phyloP scores from a whole-genome alignment of 2,113 vertebrate genomes.

The Emydura subglobosa region DNA sequence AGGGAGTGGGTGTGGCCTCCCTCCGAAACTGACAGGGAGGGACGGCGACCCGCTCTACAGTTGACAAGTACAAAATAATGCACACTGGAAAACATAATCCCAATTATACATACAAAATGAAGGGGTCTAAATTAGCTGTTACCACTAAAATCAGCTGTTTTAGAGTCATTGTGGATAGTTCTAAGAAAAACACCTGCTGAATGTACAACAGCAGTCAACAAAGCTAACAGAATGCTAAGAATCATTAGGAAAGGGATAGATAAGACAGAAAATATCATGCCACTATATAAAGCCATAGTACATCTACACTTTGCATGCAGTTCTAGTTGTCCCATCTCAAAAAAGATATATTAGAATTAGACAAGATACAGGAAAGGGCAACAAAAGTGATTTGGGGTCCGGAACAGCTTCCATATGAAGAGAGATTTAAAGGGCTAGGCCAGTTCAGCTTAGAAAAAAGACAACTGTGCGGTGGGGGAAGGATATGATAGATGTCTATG shows the following conservation, averaged over 20 bases:
- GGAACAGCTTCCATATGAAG: neutral
- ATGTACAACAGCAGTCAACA: neutral
- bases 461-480: neutral
- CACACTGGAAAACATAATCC: neutral
- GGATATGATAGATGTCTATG: neutral
- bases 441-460: neutral
- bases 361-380: neutral
- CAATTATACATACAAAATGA: neutral
- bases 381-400: neutral
- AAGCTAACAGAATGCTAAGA: neutral
- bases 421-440: neutral
- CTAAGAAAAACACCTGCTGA: neutral
- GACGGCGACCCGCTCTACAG: too few species aligned
- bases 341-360: neutral
- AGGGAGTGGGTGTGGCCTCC: too few species aligned
- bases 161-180: neutral
- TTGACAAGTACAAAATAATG: neutral
- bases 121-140: neutral
- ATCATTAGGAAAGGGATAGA: neutral
- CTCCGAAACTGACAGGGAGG: too few species aligned
- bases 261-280: neutral
- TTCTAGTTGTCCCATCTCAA: neutral
- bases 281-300: neutral
- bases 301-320: neutral
- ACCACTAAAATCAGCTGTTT: neutral